Conservation (phyloP, 2,888 invertebrate genomes). For the Brenthis ino region DNA sequence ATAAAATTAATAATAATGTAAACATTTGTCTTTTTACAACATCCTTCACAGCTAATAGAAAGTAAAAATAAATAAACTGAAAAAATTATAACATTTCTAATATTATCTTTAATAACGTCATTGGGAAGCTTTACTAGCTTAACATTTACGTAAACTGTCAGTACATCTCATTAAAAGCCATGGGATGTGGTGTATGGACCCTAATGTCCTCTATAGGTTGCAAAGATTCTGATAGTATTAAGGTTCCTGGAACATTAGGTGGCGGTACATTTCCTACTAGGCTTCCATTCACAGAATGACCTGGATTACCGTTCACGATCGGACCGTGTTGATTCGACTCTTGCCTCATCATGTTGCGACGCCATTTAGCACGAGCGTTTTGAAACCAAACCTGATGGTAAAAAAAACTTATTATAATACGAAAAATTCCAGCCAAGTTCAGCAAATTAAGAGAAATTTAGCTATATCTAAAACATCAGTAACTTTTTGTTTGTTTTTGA, state of each 20-base stretch:
- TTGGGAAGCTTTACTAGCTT: background rate
- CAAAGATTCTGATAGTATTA: slow-evolving; percentile 61
- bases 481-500: too few species aligned
- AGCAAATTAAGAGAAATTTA: too few species aligned
- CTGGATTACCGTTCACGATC: slow-evolving; percentile 52
- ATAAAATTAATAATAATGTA: background rate
- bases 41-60: background rate
- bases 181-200: slow-evolving; percentile 66
- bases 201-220: slow-evolving; percentile 68
- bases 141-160: slow-evolving; percentile 47
- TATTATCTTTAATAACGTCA: background rate
- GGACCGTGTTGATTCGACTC: slow-evolving; percentile 73
- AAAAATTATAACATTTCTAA: background rate
- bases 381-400: slow-evolving; percentile 97
- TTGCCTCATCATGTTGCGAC: slow-evolving; percentile 95
- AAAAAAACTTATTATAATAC: background rate
- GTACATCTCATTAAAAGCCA: slow-evolving; percentile 70
- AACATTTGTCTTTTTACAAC: background rate
- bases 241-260: slow-evolving; percentile 48
- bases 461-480: too few species aligned
- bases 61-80: too few species aligned
- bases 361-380: slow-evolving; percentile 99
- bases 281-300: slow-evolving; percentile 53
- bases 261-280: slow-evolving; percentile 48
- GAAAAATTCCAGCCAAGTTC: background rate